Evolutionary conservation across 2,888 invertebrate genomes (phyloP), one percentile per base, ranked within the genome.

Genomic region (Limulus polyphemus): DNA sequence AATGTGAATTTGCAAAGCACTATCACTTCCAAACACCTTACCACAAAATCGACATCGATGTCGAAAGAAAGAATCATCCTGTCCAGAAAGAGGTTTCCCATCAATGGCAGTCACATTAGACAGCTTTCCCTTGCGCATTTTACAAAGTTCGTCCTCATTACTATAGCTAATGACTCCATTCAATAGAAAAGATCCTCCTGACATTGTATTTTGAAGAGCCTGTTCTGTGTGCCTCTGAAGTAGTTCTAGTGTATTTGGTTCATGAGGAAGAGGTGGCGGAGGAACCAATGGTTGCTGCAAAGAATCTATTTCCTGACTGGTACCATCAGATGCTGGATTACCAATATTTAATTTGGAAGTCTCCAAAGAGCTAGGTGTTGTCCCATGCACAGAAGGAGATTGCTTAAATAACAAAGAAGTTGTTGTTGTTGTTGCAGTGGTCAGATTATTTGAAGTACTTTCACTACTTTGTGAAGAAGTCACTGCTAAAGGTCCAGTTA

Each of bases 1-100:
- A 79, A 95, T 89, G 82, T 97, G 97, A 76, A 97, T 97, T 82
- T 95, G 95, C 68, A 97, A 84, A 52, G 95, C 95, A 62, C 93
- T 94, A 79, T 93, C 93, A 73, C 91, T 91, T 74, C 93, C 92
- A 75, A 94, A 94, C 72, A 92, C 91, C 83, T 94, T 94, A 73
- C 93, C 93, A 77, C 93, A 94, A 79, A 91, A 93, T 73, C 91
- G 85, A 79, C 93, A 94, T 60, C 92, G 86, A 76, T 94, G 93
- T 77, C 93, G 92, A 80, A 91, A 91, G 78, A 91, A 90, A 54
- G 90, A 88, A 58, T 70, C 70, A 47, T 70, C 71, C 12, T 61
- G 54, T 12, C 57, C 49, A n/a, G 11, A 11, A 2, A 52, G n/a
- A 32, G n/a, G 46, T 56, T 67, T 67, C 10, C 68, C 68, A 47